Evolutionary conservation across 2,113 vertebrate genomes (phyloP), one percentile per base, ranked within the genome.

Genomic region (Callochromis pleurospilus): DNA sequence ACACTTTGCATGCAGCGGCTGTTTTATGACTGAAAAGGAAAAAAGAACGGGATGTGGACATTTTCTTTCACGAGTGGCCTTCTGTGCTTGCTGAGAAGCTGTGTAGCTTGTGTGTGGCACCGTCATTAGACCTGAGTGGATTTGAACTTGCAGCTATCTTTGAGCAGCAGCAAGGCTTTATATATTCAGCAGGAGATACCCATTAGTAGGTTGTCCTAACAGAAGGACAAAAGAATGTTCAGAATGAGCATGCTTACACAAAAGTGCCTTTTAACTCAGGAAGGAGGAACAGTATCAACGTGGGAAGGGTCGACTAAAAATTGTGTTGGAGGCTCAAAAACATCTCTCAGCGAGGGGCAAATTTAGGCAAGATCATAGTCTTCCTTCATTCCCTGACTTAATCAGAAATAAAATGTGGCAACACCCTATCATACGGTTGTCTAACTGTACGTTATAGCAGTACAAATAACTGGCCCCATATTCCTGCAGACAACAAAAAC

Each of bases 211-310:
- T 14, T 84, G 36, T 51, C 36, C 29, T 38, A n/a, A 56, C 53
- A 77, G 40, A 79, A 19, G 42, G 26, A 77, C 26, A 56, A 84
- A 83, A 73, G 17, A 75, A 58, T 17, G 45, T 60, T 79, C 14
- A 15, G 36, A 49, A 21, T 49, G 49, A 36, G 33, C 11, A 15
- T 49, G 42, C 75, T 54, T 26, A 29, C 31, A 29, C 42, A 65
- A 42, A 68, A 51, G 56, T 29, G 21, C 15, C 15, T n/a, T 65
- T 65, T 38, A 65, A 65, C 60, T 38, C 33, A 8, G 60, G 2
- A 38, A 65, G 60, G 33, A 38, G 4, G 19, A 21, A 38, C 19
- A 65, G 60, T 8, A 38, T 21, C 33, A 65, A 21, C 1, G 10
- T n/a, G 15, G 26, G 45, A 77, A 19, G 26, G 26, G 17, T 51